Evolutionary conservation across 1,140 invertebrate genomes (phyloP), one percentile per base, ranked within the genome.

Genomic region (Ladona fulva): DNA sequence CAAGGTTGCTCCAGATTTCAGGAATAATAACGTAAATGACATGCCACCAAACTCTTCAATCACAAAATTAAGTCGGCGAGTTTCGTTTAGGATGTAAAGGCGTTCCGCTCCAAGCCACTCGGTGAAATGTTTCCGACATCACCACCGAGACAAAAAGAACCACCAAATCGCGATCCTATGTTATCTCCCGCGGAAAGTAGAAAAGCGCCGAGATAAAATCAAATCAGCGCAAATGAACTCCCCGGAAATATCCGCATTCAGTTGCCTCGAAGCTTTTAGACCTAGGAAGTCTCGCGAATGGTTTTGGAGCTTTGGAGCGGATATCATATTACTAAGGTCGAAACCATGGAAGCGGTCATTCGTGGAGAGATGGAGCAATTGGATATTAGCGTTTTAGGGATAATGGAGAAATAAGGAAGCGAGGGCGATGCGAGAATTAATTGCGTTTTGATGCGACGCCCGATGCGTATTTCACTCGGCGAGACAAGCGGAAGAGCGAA

Each of bases 221-320:
- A n/a, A n/a, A n/a, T n/a, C n/a, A 80, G 44, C 44, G 44, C 19
- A 52, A 52, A 52, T 52, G 73, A 77, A 75, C 42, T 75, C 19
- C 10, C 25, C 44, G 10, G 44, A 10, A 52, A 52, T 24, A 74
- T 74, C 44, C 44, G 44, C 19, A 52, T 19, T 52, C 44, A 52
- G 19, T 52, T 52, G 44, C 19, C 44, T 52, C 19, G 44, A 19
- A 19, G 44, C 44, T 11, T n/a, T 52, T 52, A 52, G 44, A 19
- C 44, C 44, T 52, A 10, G 44, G 44, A 52, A 52, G 19, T 52
- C 44, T 19, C 19, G 10, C 44, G 44, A 52, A 52, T 52, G 19
- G 19, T 52, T 10, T 10, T 10, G 19, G 19, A 52, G 10, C 44
- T 19, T 11, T 52, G 19, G 44, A 52, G 44, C 44, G 44, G 44